Conservation (phyloP, 2,888 invertebrate genomes). For the Ophion ellenae region DNA sequence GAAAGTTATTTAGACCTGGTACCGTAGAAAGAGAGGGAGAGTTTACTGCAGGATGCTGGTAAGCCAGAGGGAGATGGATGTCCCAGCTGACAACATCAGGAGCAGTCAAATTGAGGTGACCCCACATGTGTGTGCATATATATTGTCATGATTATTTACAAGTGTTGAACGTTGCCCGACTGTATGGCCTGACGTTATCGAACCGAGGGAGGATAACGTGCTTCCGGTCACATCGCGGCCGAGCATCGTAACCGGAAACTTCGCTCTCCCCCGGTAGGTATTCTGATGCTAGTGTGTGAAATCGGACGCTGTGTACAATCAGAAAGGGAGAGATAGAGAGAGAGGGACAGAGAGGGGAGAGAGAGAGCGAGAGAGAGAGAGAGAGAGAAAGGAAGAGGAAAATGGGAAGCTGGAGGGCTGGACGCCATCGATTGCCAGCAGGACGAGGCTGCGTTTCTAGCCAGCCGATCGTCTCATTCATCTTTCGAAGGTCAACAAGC, state of each 20-base stretch:
- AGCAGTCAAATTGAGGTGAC: constrained; percentile 41
- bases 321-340: constrained; percentile 17
- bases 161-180: constrained; percentile 46
- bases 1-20: background rate
- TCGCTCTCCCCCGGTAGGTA: constrained; percentile 40
- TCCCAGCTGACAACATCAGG: constrained; percentile 49
- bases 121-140: background rate
- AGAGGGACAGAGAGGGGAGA: background rate
- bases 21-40: constrained; percentile 3
- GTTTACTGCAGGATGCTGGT: constrained; percentile 56
- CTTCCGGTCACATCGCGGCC: constrained; percentile 53
- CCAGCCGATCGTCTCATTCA: constrained; percentile 60
- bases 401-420: constrained; percentile 14
- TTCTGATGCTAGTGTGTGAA: constrained; percentile 37
- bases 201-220: constrained; percentile 60
- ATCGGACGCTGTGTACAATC: constrained; percentile 43
- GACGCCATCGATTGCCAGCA: constrained; percentile 43
- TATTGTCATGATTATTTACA: constrained; percentile 39
- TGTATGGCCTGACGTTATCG: constrained; percentile 60
- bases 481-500: constrained; percentile 63
- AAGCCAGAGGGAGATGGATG: constrained; percentile 29
- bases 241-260: constrained; percentile 64
- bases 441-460: constrained; percentile 53
- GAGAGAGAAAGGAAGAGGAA: background rate
- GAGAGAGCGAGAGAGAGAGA: constrained; percentile 22